These are phyloP conservation scores for Tympanuchus pallidicinctus DNA, from an alignment of 2,113 vertebrate genomes.

Conservation along the genomic window DNA sequence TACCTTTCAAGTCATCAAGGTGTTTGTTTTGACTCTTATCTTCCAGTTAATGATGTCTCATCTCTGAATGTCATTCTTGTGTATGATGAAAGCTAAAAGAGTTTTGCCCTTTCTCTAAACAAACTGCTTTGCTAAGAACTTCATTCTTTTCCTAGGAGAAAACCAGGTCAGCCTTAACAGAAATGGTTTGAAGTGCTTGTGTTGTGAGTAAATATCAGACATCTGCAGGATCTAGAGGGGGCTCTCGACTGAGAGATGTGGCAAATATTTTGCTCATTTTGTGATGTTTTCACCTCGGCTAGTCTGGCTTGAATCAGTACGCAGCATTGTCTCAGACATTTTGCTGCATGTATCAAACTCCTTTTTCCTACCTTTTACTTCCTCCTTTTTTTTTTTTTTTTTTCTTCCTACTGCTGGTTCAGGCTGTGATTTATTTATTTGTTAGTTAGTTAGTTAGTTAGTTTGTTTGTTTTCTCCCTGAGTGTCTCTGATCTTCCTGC, in stretches of 20 bases:
- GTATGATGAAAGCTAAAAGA: not conserved
- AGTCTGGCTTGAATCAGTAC: not conserved
- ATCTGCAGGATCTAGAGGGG: not conserved
- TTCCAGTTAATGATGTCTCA: not conserved
- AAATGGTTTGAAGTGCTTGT: not conserved
- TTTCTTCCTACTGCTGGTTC: not conserved
- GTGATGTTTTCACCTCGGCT: not conserved
- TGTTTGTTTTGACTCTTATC: accelerated
- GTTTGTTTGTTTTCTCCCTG: not conserved
- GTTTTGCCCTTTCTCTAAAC: not conserved
- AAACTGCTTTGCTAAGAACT: not conserved
- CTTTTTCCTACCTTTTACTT: not conserved
- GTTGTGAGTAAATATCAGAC: not conserved
- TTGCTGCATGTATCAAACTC: not conserved
- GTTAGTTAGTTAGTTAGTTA: not conserved
- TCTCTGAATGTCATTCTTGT: not conserved
- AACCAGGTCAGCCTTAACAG: not conserved
- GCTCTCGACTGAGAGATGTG: not conserved
- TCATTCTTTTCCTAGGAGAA: not conserved
- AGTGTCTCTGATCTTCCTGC: not conserved
- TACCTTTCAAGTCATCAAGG: not conserved
- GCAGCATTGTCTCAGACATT: not conserved
- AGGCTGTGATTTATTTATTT: not conserved
- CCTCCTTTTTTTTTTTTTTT: not conserved
- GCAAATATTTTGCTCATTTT: not conserved